Percentiles rank a stretch among this genome's conserved stretches.
phyloP scores from a whole-genome alignment of 1,140 invertebrate species.

The Nasonia vitripennis region DNA sequence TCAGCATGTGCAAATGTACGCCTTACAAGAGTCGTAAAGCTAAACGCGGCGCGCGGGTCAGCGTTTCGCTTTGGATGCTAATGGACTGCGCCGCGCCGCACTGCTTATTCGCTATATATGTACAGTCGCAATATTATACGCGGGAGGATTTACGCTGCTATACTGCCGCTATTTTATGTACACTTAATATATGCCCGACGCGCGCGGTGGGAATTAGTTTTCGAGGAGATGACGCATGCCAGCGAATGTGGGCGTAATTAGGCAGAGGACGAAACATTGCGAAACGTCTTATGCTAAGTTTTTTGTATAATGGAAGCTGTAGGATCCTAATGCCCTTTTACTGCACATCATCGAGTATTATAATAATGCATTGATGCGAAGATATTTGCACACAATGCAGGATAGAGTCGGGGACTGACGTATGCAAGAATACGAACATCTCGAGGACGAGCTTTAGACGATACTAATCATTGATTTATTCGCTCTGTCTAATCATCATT shows the following conservation, averaged over 20 bases:
- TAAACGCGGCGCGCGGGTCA: neutral
- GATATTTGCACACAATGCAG: conserved; percentile 7
- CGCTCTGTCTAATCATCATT: too few species aligned
- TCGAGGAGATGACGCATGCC: neutral
- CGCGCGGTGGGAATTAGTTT: neutral
- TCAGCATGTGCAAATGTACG: conserved; percentile 32
- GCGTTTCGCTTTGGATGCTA: conserved; percentile 46
- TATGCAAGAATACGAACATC: neutral
- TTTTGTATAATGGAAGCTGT: neutral
- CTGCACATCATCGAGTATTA: neutral
- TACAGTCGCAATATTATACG: neutral
- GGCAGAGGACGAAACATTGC: too few species aligned
- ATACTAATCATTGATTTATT: too few species aligned
- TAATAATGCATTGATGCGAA: neutral
- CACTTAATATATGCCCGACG: too few species aligned
- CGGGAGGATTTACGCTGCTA: neutral
- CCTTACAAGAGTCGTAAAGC: conserved; percentile 30
- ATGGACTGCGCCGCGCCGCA: neutral
- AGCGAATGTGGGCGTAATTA: neutral
- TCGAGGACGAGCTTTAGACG: neutral
- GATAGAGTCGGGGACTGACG: neutral
- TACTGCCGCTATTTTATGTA: neutral
- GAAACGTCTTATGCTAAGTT: neutral
- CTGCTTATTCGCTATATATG: neutral
- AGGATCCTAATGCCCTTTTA: neutral